These are phyloP conservation scores for Hozukius guyotensis DNA, from an alignment of 2,797 vertebrate species.

Conservation along the genomic window DNA sequence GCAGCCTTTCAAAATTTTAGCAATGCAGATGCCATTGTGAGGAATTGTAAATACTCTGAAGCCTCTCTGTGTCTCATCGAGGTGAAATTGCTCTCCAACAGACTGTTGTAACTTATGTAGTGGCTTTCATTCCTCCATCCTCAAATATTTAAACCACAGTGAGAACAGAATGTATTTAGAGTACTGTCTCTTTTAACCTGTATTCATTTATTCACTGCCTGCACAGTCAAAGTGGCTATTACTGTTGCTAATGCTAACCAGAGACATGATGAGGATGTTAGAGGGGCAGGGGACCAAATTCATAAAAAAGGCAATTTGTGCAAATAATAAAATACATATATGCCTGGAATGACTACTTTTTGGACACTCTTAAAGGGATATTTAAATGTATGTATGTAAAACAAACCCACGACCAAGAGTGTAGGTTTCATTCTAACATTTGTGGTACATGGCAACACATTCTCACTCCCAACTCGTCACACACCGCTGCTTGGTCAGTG, in stretches of 20 bases:
- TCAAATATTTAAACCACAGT: slow-evolving; percentile 13
- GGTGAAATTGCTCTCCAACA: background rate
- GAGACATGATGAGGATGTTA: too few species aligned
- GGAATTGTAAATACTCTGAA: background rate
- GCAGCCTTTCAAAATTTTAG: slow-evolving; percentile 19
- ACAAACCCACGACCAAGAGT: too few species aligned
- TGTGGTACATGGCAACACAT: too few species aligned
- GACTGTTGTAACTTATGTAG: background rate
- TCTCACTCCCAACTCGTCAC: too few species aligned
- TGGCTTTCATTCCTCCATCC: background rate
- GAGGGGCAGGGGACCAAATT: too few species aligned
- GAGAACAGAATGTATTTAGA: background rate
- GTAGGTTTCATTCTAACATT: too few species aligned
- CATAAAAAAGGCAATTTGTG: too few species aligned
- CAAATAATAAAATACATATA: too few species aligned
- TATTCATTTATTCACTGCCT: background rate
- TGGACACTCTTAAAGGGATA: too few species aligned
- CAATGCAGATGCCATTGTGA: background rate
- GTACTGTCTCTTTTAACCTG: background rate
- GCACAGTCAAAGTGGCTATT: background rate
- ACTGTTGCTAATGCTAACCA: background rate
- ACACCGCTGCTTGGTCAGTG: too few species aligned
- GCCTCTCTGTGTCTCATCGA: background rate
- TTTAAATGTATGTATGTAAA: too few species aligned
- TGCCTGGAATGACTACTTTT: too few species aligned